phyloP scores from a whole-genome alignment of 2,797 vertebrate species.

The Iguana delicatissima region DNA sequence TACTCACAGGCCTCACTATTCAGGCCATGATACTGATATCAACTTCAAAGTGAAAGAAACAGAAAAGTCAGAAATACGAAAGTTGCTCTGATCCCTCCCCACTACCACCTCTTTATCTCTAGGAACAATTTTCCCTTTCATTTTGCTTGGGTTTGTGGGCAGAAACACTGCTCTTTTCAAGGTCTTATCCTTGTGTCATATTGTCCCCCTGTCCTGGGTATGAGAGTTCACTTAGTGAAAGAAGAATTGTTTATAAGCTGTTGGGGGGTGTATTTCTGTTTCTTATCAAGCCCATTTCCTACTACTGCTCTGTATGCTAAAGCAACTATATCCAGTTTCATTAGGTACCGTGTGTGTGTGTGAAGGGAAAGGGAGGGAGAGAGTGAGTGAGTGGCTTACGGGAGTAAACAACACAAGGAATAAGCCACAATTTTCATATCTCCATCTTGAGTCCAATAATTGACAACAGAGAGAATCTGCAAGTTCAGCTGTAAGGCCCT shows the following conservation, averaged over 20 bases:
- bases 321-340: no score
- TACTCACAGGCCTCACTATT: slow-evolving; percentile 71
- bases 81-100: slow-evolving; percentile 66
- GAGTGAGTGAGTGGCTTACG: no score
- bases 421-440: not conserved
- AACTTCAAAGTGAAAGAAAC: slow-evolving; percentile 73
- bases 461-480: no score
- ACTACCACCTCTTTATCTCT: slow-evolving; percentile 71
- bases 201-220: slow-evolving; percentile 60
- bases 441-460: no score
- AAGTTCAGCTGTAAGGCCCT: no score
- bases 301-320: no score
- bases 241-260: slow-evolving; percentile 54
- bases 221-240: slow-evolving; percentile 58
- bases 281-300: no score
- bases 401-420: not conserved
- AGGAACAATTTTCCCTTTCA: slow-evolving; percentile 79
- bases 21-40: slow-evolving; percentile 75
- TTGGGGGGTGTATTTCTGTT: not conserved
- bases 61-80: slow-evolving; percentile 67
- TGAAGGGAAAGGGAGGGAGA: no score
- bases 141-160: slow-evolving; percentile 78
- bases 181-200: slow-evolving; percentile 75
- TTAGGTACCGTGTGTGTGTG: not conserved
- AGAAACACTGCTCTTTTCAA: slow-evolving; percentile 77